These are phyloP conservation scores for Amphilophus citrinellus DNA, from an alignment of 2,113 vertebrate genomes.

Conservation along the genomic window DNA sequence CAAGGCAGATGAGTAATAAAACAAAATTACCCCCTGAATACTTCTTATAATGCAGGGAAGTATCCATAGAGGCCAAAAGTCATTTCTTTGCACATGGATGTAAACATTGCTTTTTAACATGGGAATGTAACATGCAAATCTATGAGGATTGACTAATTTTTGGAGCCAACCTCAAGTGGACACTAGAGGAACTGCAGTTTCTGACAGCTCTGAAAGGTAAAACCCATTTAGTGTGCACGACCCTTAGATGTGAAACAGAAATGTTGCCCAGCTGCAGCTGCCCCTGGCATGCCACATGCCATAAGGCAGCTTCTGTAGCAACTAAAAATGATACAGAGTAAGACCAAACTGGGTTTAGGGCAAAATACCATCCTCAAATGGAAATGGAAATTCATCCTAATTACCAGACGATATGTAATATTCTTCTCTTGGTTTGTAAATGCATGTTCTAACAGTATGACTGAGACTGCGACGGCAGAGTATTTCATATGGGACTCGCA, in stretches of 20 bases:
- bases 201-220: neutral
- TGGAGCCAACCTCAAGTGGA: neutral
- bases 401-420: neutral
- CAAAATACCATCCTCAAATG: neutral
- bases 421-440: neutral
- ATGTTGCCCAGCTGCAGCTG: neutral
- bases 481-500: conserved; percentile 13
- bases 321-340: neutral
- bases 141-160: neutral
- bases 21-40: neutral
- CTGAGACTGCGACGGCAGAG: neutral
- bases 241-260: neutral
- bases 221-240: neutral
- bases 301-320: neutral
- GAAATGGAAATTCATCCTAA: neutral
- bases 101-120: too few species aligned
- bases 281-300: neutral
- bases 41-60: neutral
- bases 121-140: neutral
- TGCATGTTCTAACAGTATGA: neutral
- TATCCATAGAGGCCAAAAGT: neutral
- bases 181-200: neutral
- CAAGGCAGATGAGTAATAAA: neutral
- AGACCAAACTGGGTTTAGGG: neutral
- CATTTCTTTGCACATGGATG: too few species aligned